phyloP scores from a whole-genome alignment of 2,113 vertebrate genomes.

The Gallinago paraguaiae region DNA sequence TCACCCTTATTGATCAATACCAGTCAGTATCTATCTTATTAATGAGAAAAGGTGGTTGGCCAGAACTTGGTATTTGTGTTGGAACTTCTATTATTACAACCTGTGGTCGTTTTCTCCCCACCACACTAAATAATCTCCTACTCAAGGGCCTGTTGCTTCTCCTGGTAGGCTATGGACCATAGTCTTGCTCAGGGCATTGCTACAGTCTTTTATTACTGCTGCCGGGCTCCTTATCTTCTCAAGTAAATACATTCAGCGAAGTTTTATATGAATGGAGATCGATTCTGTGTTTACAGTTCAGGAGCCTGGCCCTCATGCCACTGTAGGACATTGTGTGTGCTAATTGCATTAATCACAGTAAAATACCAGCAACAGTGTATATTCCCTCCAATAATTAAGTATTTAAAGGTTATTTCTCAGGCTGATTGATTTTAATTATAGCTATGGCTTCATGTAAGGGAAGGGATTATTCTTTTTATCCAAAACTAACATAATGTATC shows the following conservation, averaged over 20 bases:
- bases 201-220: not conserved
- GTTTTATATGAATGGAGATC: not conserved
- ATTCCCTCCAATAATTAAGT: not conserved
- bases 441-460: not conserved
- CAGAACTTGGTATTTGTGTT: not conserved
- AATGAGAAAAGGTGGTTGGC: not conserved
- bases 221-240: not conserved
- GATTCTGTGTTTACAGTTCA: not conserved
- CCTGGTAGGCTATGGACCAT: fast-evolving
- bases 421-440: not conserved
- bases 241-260: not conserved
- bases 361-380: not conserved
- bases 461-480: not conserved
- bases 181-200: not conserved
- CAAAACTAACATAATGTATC: not conserved
- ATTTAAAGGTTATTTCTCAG: not conserved
- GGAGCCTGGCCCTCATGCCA: not conserved
- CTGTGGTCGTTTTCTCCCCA: not conserved
- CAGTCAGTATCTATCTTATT: not conserved
- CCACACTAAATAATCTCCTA: not conserved
- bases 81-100: not conserved
- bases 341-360: not conserved
- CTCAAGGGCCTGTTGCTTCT: not conserved
- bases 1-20: fast-evolving
- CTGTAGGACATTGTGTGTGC: not conserved